Conservation (phyloP, 64 coral and sea anemone genomes). For the Catalaphyllia jardinei region DNA sequence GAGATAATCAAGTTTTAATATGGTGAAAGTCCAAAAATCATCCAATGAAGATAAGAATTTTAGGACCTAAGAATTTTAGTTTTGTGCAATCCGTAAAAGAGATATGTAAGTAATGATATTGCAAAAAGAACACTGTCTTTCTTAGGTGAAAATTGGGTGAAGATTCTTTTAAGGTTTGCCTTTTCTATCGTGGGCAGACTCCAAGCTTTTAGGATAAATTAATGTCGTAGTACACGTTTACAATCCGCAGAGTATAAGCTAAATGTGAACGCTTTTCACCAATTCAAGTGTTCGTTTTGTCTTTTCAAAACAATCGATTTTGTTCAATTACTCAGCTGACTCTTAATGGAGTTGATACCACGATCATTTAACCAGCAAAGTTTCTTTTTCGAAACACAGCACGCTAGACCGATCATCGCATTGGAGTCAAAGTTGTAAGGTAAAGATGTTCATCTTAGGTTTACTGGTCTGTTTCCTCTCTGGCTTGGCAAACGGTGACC, state of each 20-base stretch:
- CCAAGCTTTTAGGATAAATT: too few species aligned
- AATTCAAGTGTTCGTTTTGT: not conserved
- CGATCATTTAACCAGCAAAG: not conserved
- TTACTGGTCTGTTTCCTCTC: not conserved
- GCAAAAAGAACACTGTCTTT: too few species aligned
- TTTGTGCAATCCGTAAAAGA: too few species aligned
- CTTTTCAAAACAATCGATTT: not conserved
- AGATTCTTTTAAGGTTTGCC: too few species aligned
- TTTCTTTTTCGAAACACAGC: not conserved
- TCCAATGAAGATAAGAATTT: too few species aligned
- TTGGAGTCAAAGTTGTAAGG: not conserved
- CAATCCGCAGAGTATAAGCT: not conserved
- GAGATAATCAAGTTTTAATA: too few species aligned
- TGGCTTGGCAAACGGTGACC: not conserved
- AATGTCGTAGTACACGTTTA: not conserved
- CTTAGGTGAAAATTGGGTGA: too few species aligned
- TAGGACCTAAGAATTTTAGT: too few species aligned
- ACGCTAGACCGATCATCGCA: not conserved
- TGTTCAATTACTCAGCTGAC: not conserved
- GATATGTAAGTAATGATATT: too few species aligned
- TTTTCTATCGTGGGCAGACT: too few species aligned
- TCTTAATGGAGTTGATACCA: not conserved
- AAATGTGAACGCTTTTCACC: not conserved
- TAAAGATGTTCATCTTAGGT: not conserved
- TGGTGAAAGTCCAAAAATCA: too few species aligned